These are phyloP conservation scores for Sphaerophoria rueppellii DNA, from an alignment of 2,888 invertebrate species.

Conservation along the genomic window DNA sequence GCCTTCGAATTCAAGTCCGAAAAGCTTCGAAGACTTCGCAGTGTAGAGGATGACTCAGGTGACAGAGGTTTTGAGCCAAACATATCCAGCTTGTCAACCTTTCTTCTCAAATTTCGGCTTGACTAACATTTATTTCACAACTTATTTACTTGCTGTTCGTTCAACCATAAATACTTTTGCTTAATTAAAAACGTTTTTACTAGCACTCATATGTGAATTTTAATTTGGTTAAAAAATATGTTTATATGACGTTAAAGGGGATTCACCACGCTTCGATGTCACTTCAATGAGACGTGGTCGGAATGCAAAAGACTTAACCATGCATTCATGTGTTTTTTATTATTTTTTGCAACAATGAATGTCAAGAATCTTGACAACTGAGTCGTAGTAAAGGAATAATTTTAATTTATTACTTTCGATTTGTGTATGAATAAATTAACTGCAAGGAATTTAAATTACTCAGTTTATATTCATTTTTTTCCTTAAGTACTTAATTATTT, in stretches of 20 bases:
- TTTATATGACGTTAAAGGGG: constrained; percentile 19
- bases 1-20: too few relatives aligned
- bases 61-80: too few relatives aligned
- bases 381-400: background rate
- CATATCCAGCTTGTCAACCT: too few relatives aligned
- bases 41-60: too few relatives aligned
- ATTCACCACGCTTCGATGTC: constrained; percentile 17
- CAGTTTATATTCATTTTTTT: background rate
- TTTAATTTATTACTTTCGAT: background rate
- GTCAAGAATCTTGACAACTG: constrained; percentile 12
- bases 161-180: too few relatives aligned
- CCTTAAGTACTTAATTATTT: background rate
- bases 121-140: too few relatives aligned
- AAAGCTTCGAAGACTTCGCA: too few relatives aligned
- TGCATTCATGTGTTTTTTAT: background rate
- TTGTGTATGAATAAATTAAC: background rate
- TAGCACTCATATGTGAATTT: background rate
- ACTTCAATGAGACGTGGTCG: constrained; percentile 17
- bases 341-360: constrained; percentile 5
- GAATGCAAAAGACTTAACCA: constrained; percentile 15
- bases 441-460: background rate
- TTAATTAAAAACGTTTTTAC: too few relatives aligned
- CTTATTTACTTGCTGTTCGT: too few relatives aligned
- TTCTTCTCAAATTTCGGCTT: too few relatives aligned
- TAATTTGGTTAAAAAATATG: background rate